Evolutionary conservation across 2,113 vertebrate species (phyloP).

Genomic region (Gnathonemus echidnorhynchus): DNA sequence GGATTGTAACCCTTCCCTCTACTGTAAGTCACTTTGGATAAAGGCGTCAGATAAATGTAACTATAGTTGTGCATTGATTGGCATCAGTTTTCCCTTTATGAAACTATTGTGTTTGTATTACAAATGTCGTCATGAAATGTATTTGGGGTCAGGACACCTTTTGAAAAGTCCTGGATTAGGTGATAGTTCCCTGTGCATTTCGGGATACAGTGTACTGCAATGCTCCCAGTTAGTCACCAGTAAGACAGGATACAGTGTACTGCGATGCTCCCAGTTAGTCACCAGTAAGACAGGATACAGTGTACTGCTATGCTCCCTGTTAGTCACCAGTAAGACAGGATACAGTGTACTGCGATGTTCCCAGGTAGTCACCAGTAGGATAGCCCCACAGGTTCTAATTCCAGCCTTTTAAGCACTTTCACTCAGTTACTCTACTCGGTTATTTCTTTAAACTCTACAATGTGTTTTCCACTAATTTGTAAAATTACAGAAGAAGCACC

Average conservation of each 20-base stretch:
- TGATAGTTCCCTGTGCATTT: not conserved
- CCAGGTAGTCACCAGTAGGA: not conserved
- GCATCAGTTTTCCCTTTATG: not conserved
- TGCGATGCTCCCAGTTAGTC: not conserved
- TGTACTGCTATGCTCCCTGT: not conserved
- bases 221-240: not conserved
- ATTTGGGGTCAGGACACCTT: not conserved
- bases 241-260: no score
- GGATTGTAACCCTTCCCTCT: not conserved
- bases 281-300: not conserved
- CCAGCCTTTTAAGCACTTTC: not conserved
- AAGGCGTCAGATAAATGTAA: conserved; percentile 14
- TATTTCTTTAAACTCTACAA: not conserved
- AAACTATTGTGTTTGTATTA: not conserved
- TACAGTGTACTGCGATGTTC: not conserved
- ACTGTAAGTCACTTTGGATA: not conserved
- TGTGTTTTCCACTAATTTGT: not conserved
- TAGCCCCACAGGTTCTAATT: not conserved
- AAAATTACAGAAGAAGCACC: not conserved
- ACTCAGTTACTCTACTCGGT: not conserved
- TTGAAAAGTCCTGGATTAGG: not conserved
- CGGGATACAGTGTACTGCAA: not conserved
- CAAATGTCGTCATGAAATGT: not conserved
- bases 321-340: not conserved
- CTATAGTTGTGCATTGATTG: not conserved